A percentile compares a stretch with the other conserved stretches of the same genome.
These are phyloP conservation scores for Drosophila santomea DNA, from an alignment of 1,140 invertebrate genomes.

Conservation along the genomic window DNA sequence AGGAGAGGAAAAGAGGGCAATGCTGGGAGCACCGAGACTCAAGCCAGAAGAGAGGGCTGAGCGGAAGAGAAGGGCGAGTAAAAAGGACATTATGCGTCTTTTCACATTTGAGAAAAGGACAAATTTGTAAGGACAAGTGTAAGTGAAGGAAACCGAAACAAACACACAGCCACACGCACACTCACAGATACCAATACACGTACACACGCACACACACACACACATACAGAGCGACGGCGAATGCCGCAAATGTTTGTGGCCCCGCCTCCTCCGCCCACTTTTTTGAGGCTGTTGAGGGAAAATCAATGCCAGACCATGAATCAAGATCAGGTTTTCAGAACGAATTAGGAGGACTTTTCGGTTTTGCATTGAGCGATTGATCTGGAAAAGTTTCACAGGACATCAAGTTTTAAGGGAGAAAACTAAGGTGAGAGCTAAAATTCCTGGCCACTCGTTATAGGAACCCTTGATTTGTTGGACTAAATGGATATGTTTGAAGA, in stretches of 20 bases:
- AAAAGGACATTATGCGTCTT: slow-evolving; percentile 84
- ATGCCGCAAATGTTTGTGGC: slow-evolving; percentile 40
- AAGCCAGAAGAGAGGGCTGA: slow-evolving; percentile 5
- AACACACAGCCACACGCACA: slow-evolving; percentile 47
- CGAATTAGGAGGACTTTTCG: slow-evolving; percentile 23
- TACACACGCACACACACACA: slow-evolving; percentile 10
- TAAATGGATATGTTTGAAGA: background rate
- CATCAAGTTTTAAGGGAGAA: background rate
- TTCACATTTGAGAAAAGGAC: slow-evolving; percentile 84
- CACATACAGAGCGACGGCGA: slow-evolving; percentile 14
- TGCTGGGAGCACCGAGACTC: slow-evolving; percentile 11
- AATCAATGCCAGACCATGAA: slow-evolving; percentile 69
- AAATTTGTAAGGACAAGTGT: slow-evolving; percentile 84
- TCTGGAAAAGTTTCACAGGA: no score
- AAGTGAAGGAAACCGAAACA: slow-evolving; percentile 74
- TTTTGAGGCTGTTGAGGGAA: slow-evolving; percentile 64
- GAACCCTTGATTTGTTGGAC: background rate
- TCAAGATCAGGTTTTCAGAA: slow-evolving; percentile 54
- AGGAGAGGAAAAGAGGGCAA: slow-evolving; percentile 31
- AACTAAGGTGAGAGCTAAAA: background rate
- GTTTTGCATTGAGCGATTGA: background rate
- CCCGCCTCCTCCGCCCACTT: slow-evolving; percentile 38
- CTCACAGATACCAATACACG: slow-evolving; percentile 29
- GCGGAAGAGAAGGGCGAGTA: slow-evolving; percentile 44
- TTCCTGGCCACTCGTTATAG: background rate